Base-by-base conservation (phyloP, 2,113 vertebrate genomes). In the Catharus fuscescens region DNA sequence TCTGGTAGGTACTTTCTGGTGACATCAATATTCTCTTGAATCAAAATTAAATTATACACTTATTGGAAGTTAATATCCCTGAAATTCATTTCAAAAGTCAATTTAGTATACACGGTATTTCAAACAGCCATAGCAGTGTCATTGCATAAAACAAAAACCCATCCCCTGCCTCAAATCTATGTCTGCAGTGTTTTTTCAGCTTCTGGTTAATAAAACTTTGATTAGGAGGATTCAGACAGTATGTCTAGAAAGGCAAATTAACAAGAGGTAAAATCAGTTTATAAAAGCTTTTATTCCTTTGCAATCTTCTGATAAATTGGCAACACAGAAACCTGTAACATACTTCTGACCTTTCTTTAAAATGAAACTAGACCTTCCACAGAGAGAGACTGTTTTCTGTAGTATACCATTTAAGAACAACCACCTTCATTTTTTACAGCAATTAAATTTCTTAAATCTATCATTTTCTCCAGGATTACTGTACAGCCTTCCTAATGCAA, bases 61-160 rank as follows among this genome's bases (percentile, higher is more conserved):
- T 92, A 78, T 36, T 72, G 74, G 36, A 88, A 95, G 42, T 72
- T 96, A 96, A 96, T 91, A 95, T 90, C 83, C 94, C 88, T 93
- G 79, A 96, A 96, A 97, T 97, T 81, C 44, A 77, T 95, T 96
- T 86, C 78, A 88, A 93, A 96, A 95, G 72, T 78, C 76, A 91
- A 86, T 95, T 96, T 92, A 65, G 42, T 60, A 86, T 82, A 94
- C 69, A 48, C 47, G 62, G 50, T 72, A 90, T 94, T 94, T 95
- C 76, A 92, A 95, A 96, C 54, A 94, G 84, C 53, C 54, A 73
- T 36, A 72, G 74, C 42, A 94, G 42, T 86, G 50, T 70, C 60
- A 91, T 25, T 76, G 32, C 25, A 48, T 16, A 25, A 76, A 80
- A 59, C 26, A 34, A 38, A 23, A 1, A 11, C 9, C 23, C n/a